These are phyloP conservation scores for Tringa solitaria DNA, from an alignment of 2,113 vertebrate species.

Conservation along the genomic window DNA sequence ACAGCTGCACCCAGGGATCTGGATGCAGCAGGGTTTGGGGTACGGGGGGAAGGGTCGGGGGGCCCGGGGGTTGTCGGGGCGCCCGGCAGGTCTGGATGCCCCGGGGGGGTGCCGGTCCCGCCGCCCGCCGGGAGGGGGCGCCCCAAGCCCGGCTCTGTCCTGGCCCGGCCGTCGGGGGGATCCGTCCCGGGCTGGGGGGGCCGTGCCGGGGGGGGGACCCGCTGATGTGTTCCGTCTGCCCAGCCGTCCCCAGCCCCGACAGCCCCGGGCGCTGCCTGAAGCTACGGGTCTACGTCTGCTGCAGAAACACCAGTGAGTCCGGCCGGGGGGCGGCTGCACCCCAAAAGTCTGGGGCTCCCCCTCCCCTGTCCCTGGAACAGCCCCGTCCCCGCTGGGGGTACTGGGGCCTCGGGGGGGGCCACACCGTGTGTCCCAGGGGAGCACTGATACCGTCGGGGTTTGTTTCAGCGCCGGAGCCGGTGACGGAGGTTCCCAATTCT, in stretches of 20 bases:
- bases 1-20: not conserved
- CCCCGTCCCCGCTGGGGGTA: not conserved
- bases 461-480: not conserved
- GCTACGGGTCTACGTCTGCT: conserved; percentile 73
- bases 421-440: not conserved
- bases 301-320: conserved; percentile 71
- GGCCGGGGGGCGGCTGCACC: not conserved
- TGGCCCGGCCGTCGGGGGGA: not conserved
- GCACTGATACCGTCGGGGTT: not conserved
- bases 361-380: not conserved
- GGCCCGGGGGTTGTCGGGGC: no score
- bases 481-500: conserved; percentile 33
- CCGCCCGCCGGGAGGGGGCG: not conserved
- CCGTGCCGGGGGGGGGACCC: not conserved
- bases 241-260: conserved; percentile 66
- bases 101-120: not conserved
- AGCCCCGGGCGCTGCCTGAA: conserved; percentile 71
- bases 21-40: not conserved
- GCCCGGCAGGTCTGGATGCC: not conserved
- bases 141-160: not conserved
- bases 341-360: not conserved
- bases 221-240: not conserved
- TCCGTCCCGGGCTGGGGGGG: not conserved
- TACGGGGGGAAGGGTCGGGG: no score
- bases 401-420: not conserved